phyloP scores from a whole-genome alignment of 2,888 invertebrate genomes.

The Magallana nippona region DNA sequence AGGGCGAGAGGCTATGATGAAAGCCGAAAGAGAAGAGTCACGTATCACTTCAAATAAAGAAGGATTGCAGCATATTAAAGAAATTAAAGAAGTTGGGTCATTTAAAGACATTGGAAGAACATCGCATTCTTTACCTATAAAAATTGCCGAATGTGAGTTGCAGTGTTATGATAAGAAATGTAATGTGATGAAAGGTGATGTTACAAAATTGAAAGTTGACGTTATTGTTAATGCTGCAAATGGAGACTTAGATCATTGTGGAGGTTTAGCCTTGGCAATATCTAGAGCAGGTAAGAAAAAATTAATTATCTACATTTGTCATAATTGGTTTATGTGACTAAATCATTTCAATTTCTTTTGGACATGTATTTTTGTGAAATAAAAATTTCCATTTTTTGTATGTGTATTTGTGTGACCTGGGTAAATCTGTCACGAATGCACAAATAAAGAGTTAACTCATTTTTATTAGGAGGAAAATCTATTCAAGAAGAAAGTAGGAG shows the following conservation, averaged over 20 bases:
- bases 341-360: too few relatives aligned
- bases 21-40: neutral
- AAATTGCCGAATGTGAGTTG: conserved; percentile 20
- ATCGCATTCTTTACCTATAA: neutral
- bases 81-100: neutral
- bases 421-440: too few relatives aligned
- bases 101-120: neutral
- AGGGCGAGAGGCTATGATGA: conserved; percentile 32
- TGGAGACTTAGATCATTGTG: conserved; percentile 61
- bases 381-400: too few relatives aligned
- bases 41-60: conserved; percentile 35
- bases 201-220: conserved; percentile 61
- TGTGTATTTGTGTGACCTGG: too few relatives aligned
- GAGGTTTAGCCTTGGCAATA: conserved; percentile 65
- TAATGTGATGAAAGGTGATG: conserved; percentile 58
- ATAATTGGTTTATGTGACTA: too few relatives aligned
- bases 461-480: conserved; percentile 57
- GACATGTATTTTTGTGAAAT: too few relatives aligned
- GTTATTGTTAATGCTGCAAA: conserved; percentile 71
- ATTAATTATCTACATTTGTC: conserved; percentile 45
- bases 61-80: neutral
- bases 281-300: conserved; percentile 61
- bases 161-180: conserved; percentile 43
- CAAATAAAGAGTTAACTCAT: too few relatives aligned
- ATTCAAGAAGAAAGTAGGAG: conserved; percentile 62